A percentile compares a stretch with the other conserved stretches of the same genome.
Conservation (phyloP, 2,888 invertebrate species). For the Chrysotoxum bicinctum region DNA sequence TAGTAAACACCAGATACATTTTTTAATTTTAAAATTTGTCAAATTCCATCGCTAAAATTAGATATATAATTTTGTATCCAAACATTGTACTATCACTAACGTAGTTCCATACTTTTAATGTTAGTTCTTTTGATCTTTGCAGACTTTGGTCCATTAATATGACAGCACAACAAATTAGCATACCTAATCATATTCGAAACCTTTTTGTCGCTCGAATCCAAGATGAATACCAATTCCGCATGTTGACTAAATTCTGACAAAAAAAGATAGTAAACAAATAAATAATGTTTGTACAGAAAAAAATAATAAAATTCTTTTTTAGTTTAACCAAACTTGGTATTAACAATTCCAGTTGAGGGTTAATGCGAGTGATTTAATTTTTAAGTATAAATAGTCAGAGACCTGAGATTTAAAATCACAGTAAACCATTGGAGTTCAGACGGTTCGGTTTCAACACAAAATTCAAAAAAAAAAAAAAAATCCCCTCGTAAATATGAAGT, state of each 20-base stretch:
- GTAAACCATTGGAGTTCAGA: conserved; percentile 50
- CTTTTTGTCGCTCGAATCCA: conserved; percentile 11
- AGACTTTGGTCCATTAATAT: conserved; percentile 9
- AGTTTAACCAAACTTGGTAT: conserved; percentile 36
- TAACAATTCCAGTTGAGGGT: conserved; percentile 45
- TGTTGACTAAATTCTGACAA: neutral
- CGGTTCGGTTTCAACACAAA: conserved; percentile 51
- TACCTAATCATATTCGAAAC: conserved; percentile 8
- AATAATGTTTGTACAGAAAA: conserved; percentile 19
- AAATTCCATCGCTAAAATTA: neutral
- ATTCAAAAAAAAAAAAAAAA: conserved; percentile 16
- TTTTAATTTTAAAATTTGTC: neutral
- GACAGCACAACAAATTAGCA: conserved; percentile 23
- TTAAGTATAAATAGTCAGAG: conserved; percentile 58
- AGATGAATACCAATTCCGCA: conserved; percentile 7
- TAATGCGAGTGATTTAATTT: conserved; percentile 36
- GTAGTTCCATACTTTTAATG: neutral
- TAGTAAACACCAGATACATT: neutral
- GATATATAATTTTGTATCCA: neutral
- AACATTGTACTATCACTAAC: neutral
- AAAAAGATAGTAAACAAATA: conserved; percentile 5
- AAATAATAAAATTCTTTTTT: conserved; percentile 43
- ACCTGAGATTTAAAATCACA: conserved; percentile 36
- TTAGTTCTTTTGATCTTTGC: conserved; percentile 5
- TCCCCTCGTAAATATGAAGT: conserved; percentile 46